Evolutionary conservation across 2,888 invertebrate species (phyloP), one percentile per base, ranked within the genome.

Genomic region (Synanthedon vespiformis): DNA sequence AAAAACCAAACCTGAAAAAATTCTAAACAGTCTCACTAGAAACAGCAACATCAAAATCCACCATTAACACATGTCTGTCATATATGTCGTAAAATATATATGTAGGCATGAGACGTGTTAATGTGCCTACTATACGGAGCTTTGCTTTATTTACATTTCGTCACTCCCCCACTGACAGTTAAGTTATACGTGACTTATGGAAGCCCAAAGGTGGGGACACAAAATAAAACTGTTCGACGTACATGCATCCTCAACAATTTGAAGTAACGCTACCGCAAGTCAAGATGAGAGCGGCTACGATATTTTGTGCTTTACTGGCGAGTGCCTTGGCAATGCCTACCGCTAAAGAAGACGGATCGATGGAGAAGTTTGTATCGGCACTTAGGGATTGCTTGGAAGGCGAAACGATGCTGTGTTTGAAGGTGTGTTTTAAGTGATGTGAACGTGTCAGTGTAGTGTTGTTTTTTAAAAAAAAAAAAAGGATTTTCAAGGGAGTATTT

Each of bases 371-470:
- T 69, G 67, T 86, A 55, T 78, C 81, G 4, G 69, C 77, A 6
- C 63, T 94, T 56, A 89, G 90, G 76, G 92, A 92, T 67, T 94
- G 94, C 77, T 90, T 92, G 64, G 90, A 91, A 58, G 89, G 89
- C 58, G 91, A 92, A 63, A 88, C 93, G 68, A 85, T 90, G 65
- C 82, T 93, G 75, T 94, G 94, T 71, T 77, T 93, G 59, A 94
- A 94, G 91, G 93, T 93, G 89, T 89, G 83, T 80, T 75, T 61
- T 34, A 2, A 74, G 80, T 84, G 74, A 58, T 62, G 74, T 76
- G 81, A 60, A 69, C 34, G 80, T 78, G 78, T 58, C 27, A 62
- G 66, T 69, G 68, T 62, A 49, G 62, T 71, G 68, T 64, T 14
- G 13, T 44, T 13, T 13, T 41, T 27, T 22, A 1, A 16, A 22